A percentile compares a stretch with the other conserved stretches of the same genome.
Evolutionary conservation across 2,888 invertebrate species (phyloP).

Genomic region (Subacronicta megacephala): DNA sequence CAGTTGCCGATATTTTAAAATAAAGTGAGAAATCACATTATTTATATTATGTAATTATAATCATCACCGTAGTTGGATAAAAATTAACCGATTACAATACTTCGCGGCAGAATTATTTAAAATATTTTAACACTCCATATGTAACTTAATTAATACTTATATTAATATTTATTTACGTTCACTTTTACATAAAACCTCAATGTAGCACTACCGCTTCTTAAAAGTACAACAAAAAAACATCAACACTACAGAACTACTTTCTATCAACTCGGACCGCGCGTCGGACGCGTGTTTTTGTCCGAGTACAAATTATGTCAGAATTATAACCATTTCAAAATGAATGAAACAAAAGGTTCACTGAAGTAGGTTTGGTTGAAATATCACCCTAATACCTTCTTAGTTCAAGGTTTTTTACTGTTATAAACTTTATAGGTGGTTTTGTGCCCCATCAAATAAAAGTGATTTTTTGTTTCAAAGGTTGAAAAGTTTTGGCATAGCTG

Average conservation of each 20-base stretch:
- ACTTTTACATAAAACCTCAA: constrained; percentile 12
- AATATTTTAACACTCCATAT: not conserved
- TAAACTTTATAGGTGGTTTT: too few relatives aligned
- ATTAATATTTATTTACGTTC: constrained; percentile 6
- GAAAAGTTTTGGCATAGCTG: too few relatives aligned
- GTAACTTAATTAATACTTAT: not conserved
- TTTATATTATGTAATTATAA: too few relatives aligned
- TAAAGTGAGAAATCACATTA: too few relatives aligned
- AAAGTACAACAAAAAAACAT: constrained; percentile 17
- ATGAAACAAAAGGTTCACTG: constrained; percentile 3
- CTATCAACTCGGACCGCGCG: constrained; percentile 49
- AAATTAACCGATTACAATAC: too few relatives aligned
- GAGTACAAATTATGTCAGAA: constrained; percentile 43
- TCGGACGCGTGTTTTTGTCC: constrained; percentile 49
- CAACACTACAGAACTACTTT: constrained; percentile 45
- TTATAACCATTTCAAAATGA: not conserved
- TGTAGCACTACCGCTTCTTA: constrained; percentile 5
- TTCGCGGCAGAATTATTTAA: not conserved
- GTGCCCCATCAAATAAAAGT: too few relatives aligned
- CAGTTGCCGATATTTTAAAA: too few relatives aligned
- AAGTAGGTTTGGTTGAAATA: too few relatives aligned
- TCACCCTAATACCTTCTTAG: too few relatives aligned
- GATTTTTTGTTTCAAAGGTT: too few relatives aligned
- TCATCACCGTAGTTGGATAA: too few relatives aligned
- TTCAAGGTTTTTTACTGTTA: too few relatives aligned